A percentile compares a stretch with the other conserved stretches of the same genome.
phyloP scores from a whole-genome alignment of 2,113 vertebrate genomes.

The Labeo catla region DNA sequence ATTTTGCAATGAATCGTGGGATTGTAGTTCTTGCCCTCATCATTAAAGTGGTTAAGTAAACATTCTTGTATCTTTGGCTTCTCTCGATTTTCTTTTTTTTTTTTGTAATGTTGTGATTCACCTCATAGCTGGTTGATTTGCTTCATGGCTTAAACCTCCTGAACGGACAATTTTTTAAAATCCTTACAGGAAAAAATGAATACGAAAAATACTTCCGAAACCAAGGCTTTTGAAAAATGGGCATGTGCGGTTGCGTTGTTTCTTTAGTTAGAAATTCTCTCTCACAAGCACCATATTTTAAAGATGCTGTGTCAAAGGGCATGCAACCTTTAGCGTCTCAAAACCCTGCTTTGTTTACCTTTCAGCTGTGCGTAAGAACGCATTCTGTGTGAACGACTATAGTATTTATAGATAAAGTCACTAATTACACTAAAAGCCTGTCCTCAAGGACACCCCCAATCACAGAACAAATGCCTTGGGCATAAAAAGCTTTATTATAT shows the following conservation, averaged over 20 bases:
- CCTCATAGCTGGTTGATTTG: background rate
- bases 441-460: background rate
- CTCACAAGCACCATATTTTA: background rate
- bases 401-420: background rate
- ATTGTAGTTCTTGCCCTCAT: background rate
- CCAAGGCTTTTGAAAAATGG: no score
- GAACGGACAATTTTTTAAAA: background rate
- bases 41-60: background rate
- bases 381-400: background rate
- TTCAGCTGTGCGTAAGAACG: background rate
- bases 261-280: background rate
- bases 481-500: background rate
- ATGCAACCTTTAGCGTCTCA: background rate
- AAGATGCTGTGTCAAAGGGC: background rate
- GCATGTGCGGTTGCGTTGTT: background rate
- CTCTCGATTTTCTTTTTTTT: background rate
- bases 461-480: conserved; percentile 12
- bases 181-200: background rate
- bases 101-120: background rate
- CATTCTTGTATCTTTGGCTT: background rate
- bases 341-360: background rate
- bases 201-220: no score
- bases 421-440: background rate
- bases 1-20: background rate
- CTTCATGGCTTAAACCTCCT: background rate